Evolutionary conservation across 35 echinoderm and acorn worm species (phyloP).

Genomic region (Apostichopus japonicus): DNA sequence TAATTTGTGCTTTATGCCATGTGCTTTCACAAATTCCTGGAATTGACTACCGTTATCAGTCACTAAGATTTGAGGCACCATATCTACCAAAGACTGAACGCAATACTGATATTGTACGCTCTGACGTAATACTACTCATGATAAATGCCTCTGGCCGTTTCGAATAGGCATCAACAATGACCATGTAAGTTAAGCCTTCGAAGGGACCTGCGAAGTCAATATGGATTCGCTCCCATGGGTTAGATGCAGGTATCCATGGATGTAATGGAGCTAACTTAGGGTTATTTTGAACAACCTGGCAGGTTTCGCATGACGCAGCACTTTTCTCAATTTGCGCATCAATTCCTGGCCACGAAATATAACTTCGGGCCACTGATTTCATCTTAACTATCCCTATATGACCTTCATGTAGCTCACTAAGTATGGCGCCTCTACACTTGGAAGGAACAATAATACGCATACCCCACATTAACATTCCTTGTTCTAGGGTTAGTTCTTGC

Average conservation of each 20-base stretch:
- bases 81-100: conserved; percentile 42
- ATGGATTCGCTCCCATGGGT: conserved; percentile 56
- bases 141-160: conserved; percentile 71
- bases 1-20: conserved; percentile 57
- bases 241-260: conserved; percentile 69
- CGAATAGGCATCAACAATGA: conserved; percentile 60
- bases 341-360: conserved; percentile 68
- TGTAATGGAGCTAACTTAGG: conserved; percentile 51
- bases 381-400: conserved; percentile 67
- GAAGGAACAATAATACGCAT: conserved; percentile 40
- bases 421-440: conserved; percentile 16
- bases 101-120: conserved; percentile 45
- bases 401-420: conserved; percentile 62
- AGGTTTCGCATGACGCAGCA: conserved; percentile 56
- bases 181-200: conserved; percentile 56
- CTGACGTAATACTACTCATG: conserved; percentile 51
- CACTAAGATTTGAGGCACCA: conserved; percentile 67
- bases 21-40: conserved; percentile 55
- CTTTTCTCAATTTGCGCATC: conserved; percentile 68
- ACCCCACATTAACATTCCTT: conserved; percentile 46
- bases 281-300: conserved; percentile 68
- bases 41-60: conserved; percentile 72
- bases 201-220: conserved; percentile 73
- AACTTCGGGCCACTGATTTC: conserved; percentile 58
- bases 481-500: conserved; percentile 55